These are phyloP conservation scores for Pelvicachromis taeniatus DNA, from an alignment of 2,113 vertebrate genomes.

Conservation along the genomic window DNA sequence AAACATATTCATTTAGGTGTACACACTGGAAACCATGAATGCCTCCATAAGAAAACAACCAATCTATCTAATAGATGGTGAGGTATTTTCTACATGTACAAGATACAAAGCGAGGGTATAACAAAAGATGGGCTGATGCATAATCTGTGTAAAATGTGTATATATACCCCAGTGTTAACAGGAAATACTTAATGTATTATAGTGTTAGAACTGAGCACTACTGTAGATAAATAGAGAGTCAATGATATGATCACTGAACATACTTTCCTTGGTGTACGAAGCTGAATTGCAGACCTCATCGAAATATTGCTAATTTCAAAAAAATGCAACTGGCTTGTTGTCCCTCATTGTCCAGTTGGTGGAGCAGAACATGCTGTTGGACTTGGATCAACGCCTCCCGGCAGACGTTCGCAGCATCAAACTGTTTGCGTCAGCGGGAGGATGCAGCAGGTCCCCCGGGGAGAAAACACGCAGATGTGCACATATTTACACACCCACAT, in stretches of 20 bases:
- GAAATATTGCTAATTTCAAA: not conserved
- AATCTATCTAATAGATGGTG: not conserved
- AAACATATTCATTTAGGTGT: not conserved
- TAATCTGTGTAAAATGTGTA: not conserved
- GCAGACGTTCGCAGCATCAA: conserved; percentile 9
- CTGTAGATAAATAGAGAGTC: not conserved
- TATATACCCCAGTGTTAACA: not conserved
- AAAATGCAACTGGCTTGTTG: not conserved
- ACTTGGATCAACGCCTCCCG: conserved; percentile 26
- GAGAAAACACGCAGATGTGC: conserved; percentile 1
- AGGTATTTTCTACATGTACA: not conserved
- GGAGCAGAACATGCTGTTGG: conserved; percentile 41
- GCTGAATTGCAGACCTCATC: not conserved
- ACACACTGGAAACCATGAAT: not conserved
- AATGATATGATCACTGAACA: not conserved
- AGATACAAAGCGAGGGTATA: not conserved
- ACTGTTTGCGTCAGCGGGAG: conserved; percentile 23
- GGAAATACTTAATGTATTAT: not conserved
- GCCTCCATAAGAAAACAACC: not conserved
- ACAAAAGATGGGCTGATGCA: not conserved
- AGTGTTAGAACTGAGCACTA: not conserved
- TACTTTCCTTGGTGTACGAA: not conserved
- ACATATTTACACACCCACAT: not conserved
- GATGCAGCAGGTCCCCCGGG: not conserved
- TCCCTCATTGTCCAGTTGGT: conserved; percentile 38